Evolutionary conservation across 2,888 invertebrate species (phyloP).

Genomic region (Aproaerema taeniolella): DNA sequence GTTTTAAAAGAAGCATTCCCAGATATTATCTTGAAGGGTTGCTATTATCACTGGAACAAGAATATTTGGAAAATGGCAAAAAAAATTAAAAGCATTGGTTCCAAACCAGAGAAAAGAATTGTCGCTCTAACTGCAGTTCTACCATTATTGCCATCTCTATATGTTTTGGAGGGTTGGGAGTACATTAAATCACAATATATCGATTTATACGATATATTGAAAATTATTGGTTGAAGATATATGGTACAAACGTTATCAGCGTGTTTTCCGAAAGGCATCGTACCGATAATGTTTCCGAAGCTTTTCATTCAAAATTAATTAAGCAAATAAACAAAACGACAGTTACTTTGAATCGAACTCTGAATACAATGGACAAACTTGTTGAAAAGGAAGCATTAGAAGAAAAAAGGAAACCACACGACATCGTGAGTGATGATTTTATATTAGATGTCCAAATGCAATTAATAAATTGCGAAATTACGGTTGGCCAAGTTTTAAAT

Average conservation of each 20-base stretch:
- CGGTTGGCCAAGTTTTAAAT: too few relatives aligned
- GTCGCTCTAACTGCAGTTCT: too few relatives aligned
- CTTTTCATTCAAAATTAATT: not conserved
- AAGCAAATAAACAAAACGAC: not conserved
- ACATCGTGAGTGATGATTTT: too few relatives aligned
- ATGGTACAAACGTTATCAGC: not conserved
- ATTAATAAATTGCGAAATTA: too few relatives aligned
- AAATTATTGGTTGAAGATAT: not conserved
- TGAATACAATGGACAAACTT: not conserved
- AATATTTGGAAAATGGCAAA: too few relatives aligned
- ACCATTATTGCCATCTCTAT: too few relatives aligned
- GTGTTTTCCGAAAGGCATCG: not conserved
- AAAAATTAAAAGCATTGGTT: not conserved
- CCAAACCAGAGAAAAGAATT: too few relatives aligned
- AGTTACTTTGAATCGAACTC: not conserved
- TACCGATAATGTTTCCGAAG: not conserved
- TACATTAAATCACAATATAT: too few relatives aligned
- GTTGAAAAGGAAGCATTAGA: not conserved
- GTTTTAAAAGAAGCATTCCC: slow-evolving; percentile 15
- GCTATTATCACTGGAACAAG: slow-evolving; percentile 15
- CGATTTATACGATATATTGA: not conserved
- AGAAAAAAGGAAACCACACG: too few relatives aligned
- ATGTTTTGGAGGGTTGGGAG: too few relatives aligned
- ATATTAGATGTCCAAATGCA: too few relatives aligned
- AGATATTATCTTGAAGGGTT: slow-evolving; percentile 14